Evolutionary conservation across 2,113 vertebrate genomes (phyloP), one percentile per base, ranked within the genome.

Genomic region (Planiliza haematocheilus): DNA sequence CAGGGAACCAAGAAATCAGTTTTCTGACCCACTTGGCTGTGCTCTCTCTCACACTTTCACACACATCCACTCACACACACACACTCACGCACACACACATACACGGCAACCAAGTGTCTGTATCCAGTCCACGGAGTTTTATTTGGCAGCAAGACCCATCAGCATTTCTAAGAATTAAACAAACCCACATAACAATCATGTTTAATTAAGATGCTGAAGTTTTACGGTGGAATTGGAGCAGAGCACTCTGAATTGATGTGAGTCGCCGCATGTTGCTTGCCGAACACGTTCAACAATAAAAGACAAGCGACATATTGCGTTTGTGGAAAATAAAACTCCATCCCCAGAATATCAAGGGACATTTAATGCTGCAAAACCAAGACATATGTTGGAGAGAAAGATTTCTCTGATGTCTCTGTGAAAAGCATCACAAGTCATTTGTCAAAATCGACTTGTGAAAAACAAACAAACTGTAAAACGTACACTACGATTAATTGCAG

Each of bases 11-110:
- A 74, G 60, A 67, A 89, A 82, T 86, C 71, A 38, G 81, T 75
- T 87, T 78, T 84, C 75, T 91, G 87, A 92, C 89, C 90, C 86
- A 91, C 75, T 91, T 92, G 86, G 74, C 79, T 84, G 72, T 56
- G 21, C 21, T 45, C 50, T 38, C 45, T 16, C 21, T 59, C 41
- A 10, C 37, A 37, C 38, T n/a, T 10, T 41, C 42, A 30, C 24
- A 30, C 24, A 30, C 18, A 46, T 38, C 18, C n/a, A 20, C 14
- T 51, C 52, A 45, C 71, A 82, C 17, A 70, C 46, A 53, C 50
- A 45, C 57, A 43, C 21, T 50, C 18, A 20, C 36, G 13, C 14
- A 68, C 53, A 57, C 43, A 49, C 70, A 68, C 20, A 41, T 56
- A 30, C 43, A 50, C 42, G 53, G 18, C 42, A 18, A 42, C 36